Evolutionary conservation across 35 echinoderm and acorn worm species (phyloP).

Genomic region (Hemicentrotus pulcherrimus): DNA sequence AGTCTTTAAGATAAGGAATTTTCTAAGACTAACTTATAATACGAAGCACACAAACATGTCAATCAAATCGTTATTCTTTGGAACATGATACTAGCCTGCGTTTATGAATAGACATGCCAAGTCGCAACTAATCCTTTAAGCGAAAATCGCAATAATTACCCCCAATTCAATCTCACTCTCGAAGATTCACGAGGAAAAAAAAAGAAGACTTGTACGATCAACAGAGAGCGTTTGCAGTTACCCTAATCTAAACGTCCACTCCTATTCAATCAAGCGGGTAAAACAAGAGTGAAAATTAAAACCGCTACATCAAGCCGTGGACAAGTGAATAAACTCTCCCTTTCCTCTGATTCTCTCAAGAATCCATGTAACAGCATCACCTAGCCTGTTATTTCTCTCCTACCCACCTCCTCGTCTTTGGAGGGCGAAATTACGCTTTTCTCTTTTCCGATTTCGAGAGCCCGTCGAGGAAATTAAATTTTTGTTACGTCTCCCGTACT

Average conservation of each 20-base stretch:
- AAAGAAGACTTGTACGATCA: neutral
- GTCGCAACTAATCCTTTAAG: neutral
- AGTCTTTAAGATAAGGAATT: too few relatives aligned
- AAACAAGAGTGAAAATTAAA: constrained; percentile 19
- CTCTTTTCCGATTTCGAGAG: constrained; percentile 23
- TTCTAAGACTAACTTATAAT: too few relatives aligned
- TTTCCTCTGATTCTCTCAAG: constrained; percentile 13
- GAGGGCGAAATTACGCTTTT: constrained; percentile 32
- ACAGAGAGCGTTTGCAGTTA: neutral
- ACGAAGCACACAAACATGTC: too few relatives aligned
- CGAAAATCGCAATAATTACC: neutral
- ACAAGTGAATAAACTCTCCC: constrained; percentile 40
- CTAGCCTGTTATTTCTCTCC: neutral
- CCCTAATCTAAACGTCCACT: constrained; percentile 31
- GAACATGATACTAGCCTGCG: too few relatives aligned
- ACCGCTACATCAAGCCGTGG: constrained; percentile 21
- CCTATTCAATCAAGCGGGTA: constrained; percentile 30
- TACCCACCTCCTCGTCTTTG: neutral
- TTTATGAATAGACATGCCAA: neutral
- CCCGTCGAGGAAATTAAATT: constrained; percentile 45
- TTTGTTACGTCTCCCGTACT: constrained; percentile 28
- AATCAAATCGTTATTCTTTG: too few relatives aligned
- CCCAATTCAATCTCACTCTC: neutral
- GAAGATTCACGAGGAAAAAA: neutral
- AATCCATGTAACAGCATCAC: constrained; percentile 16